These are phyloP conservation scores for Sorex fumeus DNA, from an alignment of 2,113 vertebrate species.

Conservation along the genomic window DNA sequence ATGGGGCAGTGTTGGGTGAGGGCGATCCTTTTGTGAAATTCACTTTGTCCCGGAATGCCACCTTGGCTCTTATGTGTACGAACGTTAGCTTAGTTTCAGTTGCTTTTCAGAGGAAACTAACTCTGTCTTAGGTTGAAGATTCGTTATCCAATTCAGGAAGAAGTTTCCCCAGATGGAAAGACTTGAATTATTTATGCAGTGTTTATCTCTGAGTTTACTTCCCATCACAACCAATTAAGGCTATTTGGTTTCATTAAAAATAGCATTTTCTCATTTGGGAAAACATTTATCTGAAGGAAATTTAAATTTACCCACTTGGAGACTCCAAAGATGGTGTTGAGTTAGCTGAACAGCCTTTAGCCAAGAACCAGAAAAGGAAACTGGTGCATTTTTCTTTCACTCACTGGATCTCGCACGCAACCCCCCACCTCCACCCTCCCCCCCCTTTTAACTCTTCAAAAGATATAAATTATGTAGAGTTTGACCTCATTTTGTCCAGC, in stretches of 20 bases:
- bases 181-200: constrained; percentile 90
- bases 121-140: constrained; percentile 82
- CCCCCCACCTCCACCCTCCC: not conserved
- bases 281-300: constrained; percentile 88
- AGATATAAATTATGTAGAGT: constrained; percentile 21
- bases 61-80: not conserved
- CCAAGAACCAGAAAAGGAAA: constrained; percentile 77
- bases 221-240: constrained; percentile 90
- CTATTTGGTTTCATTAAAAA: constrained; percentile 90
- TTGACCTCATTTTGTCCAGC: constrained; percentile 17
- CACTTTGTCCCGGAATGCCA: not conserved
- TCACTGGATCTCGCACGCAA: not conserved
- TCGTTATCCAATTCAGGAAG: constrained; percentile 83
- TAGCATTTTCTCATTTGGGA: constrained; percentile 88
- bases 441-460: constrained; percentile 28
- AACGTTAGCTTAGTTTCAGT: constrained; percentile 34
- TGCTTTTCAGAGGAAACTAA: constrained; percentile 71
- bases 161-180: constrained; percentile 88
- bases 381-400: constrained; percentile 14
- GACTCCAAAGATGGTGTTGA: constrained; percentile 77
- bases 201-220: constrained; percentile 91
- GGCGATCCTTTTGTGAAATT: not conserved
- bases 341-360: constrained; percentile 74
- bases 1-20: too few species aligned
- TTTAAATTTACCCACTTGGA: constrained; percentile 82